A percentile compares a stretch with the other conserved stretches of the same genome.
Conservation (phyloP, 1,140 invertebrate species). For the Hycleus phaleratus region DNA sequence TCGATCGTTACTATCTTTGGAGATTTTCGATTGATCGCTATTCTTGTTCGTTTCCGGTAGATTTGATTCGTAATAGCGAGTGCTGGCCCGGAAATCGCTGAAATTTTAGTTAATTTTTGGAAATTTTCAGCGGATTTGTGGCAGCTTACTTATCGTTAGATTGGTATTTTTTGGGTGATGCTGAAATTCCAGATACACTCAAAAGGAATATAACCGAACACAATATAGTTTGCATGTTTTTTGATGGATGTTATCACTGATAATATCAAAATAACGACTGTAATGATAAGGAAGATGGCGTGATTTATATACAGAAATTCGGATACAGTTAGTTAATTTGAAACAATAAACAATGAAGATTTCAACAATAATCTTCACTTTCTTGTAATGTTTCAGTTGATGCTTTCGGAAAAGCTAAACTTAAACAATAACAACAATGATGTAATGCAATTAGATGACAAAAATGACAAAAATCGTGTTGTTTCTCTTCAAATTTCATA, state of each 20-base stretch:
- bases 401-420: not conserved
- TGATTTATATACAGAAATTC: slow-evolving; percentile 14
- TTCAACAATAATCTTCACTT: slow-evolving; percentile 20
- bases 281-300: not conserved
- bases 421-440: not conserved
- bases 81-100: slow-evolving; percentile 34
- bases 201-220: not conserved
- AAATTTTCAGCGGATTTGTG: not conserved
- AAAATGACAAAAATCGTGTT: not conserved
- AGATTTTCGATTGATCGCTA: slow-evolving; percentile 21
- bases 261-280: not conserved
- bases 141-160: slow-evolving; percentile 13
- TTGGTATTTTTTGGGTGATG: slow-evolving; percentile 20
- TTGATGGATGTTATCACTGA: not conserved
- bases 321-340: slow-evolving; percentile 15
- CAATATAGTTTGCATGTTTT: not conserved
- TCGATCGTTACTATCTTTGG: slow-evolving; percentile 20
- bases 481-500: not conserved
- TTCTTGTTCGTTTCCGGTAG: slow-evolving; percentile 11
- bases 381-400: slow-evolving; percentile 7
- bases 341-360: slow-evolving; percentile 22
- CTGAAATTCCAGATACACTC: not conserved
- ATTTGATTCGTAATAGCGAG: slow-evolving; percentile 33
- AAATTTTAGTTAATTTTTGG: not conserved
- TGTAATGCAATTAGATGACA: not conserved